Evolutionary conservation across 2,113 vertebrate genomes (phyloP).

Genomic region (Dendrocopos noguchii): DNA sequence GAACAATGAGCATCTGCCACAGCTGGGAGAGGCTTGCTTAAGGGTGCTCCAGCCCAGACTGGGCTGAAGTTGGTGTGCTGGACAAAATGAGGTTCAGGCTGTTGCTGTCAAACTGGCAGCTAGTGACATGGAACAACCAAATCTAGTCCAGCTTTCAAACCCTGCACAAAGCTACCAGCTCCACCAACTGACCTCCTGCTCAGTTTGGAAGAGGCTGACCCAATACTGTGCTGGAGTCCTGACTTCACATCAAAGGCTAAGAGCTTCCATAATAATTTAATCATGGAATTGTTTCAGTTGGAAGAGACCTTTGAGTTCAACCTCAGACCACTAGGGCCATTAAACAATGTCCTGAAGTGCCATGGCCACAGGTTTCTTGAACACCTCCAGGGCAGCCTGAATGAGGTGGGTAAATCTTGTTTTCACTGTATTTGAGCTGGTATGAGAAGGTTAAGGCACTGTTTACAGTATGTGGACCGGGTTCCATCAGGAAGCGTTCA

Average conservation of each 20-base stretch:
- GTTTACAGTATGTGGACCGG: background rate
- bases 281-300: no score
- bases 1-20: constrained; percentile 15
- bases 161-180: background rate
- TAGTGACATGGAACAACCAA: no score
- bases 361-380: no score
- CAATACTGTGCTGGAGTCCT: background rate
- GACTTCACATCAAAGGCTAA: background rate
- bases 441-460: background rate
- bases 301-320: no score
- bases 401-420: background rate
- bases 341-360: no score
- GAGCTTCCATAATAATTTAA: background rate
- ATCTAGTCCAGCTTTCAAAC: background rate
- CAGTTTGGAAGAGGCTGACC: background rate
- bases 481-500: background rate
- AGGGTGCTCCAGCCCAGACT: background rate
- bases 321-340: no score
- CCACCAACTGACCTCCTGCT: background rate
- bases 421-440: background rate
- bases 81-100: background rate
- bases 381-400: background rate
- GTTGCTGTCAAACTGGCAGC: background rate
- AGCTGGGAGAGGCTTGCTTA: background rate
- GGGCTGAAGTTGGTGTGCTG: background rate